Evolutionary conservation across 2,113 vertebrate genomes (phyloP), one percentile per base, ranked within the genome.

Genomic region (Dicaeum eximium): DNA sequence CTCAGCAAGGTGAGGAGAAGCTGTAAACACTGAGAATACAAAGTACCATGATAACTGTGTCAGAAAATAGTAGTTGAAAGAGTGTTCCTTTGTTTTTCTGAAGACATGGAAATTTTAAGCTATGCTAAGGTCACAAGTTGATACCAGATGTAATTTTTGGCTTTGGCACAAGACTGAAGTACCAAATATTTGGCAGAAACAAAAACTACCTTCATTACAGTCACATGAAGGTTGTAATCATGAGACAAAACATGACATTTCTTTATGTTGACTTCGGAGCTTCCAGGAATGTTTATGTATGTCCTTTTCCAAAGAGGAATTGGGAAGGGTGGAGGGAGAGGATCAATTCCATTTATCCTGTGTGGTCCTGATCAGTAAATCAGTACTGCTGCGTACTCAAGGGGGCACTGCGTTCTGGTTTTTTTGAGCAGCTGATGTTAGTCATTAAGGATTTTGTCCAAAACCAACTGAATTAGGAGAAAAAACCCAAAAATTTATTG

Each of bases 71-170:
- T 53, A 72, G 30, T 12, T 89, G 54, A 92, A 91, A 71, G 66
- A 81, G 21, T 40, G 21, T 88, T 93, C 20, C 51, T 92, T 89
- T 92, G 58, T 64, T 92, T 89, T 86, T 92, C 66, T 86, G 73
- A 78, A 82, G 66, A 90, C 61, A 50, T 65, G 66, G 56, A 71
- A 73, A 90, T 88, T 88, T 80, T 75, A 91, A 93, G 61, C 65
- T 84, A 18, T 51, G 19, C 74, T 88, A 71, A 93, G 80, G 87
- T 91, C 81, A 64, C 42, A 85, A 82, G 88, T 92, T 90, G 80
- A 78, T 92, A 88, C 80, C 80, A 91, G 75, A 80, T 89, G 73
- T 91, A 69, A n/a, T 90, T 58, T 83, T 77, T 94, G 58, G 66
- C 72, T 93, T 84, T 92, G 77, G 40, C 31, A 30, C 8, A 51